phyloP scores from a whole-genome alignment of 2,113 vertebrate genomes.

The Micronycteris hirsuta region DNA sequence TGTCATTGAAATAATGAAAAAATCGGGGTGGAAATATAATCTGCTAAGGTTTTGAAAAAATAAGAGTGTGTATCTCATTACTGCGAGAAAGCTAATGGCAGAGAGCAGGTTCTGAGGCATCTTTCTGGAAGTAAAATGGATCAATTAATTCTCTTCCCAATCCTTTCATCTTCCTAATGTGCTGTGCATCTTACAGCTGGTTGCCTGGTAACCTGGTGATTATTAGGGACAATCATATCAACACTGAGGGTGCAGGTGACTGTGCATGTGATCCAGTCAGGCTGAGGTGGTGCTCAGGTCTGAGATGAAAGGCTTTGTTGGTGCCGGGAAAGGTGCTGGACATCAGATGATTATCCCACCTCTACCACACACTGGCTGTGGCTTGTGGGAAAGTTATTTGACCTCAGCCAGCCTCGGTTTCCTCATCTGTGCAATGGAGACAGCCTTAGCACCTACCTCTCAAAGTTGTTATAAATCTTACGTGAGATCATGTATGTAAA shows the following conservation, averaged over 20 bases:
- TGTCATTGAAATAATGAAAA: slow-evolving; percentile 43
- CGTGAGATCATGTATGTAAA: not conserved
- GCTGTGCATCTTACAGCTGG: not conserved
- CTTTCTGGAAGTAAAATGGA: not conserved
- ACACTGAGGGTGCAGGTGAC: not conserved
- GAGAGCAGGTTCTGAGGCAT: not conserved
- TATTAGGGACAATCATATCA: not conserved
- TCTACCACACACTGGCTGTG: not conserved
- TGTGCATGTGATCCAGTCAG: not conserved
- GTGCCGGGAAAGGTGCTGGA: not conserved
- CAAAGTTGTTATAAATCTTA: not conserved
- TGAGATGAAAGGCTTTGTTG: not conserved
- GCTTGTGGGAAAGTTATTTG: not conserved
- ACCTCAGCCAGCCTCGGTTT: not conserved
- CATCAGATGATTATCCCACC: not conserved
- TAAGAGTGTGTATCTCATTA: not conserved
- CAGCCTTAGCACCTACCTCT: not conserved
- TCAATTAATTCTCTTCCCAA: not conserved
- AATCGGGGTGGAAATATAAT: slow-evolving; percentile 28
- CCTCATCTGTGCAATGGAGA: not conserved
- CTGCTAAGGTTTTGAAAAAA: slow-evolving; percentile 24
- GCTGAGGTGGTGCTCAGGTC: not conserved
- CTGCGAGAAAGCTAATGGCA: not conserved
- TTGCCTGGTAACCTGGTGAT: not conserved
- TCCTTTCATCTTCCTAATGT: not conserved